Conservation (phyloP, 2,113 vertebrate genomes). For the Nestor notabilis region DNA sequence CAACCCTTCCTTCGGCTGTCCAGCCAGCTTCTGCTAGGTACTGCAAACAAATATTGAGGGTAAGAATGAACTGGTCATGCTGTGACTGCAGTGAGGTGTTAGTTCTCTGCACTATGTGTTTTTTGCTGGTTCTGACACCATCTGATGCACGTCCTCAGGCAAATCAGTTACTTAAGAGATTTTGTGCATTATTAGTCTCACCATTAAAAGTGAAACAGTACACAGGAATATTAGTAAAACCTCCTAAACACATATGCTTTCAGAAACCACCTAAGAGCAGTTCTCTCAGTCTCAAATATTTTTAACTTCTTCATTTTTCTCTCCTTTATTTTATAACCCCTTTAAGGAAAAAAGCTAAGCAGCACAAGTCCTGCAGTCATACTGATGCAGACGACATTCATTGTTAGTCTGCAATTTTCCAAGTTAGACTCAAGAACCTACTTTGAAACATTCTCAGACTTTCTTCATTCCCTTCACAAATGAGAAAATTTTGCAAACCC, state of each 20-base stretch:
- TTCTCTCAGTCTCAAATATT: background rate
- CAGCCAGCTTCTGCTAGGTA: conserved; percentile 97
- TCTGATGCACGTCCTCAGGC: background rate
- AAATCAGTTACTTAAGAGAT: background rate
- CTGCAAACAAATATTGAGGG: conserved; percentile 53
- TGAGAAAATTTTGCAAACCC: background rate
- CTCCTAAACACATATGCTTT: background rate
- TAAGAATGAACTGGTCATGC: background rate
- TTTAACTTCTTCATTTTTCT: background rate
- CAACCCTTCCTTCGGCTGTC: conserved; percentile 93
- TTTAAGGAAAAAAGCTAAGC: background rate
- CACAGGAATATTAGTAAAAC: too few species aligned
- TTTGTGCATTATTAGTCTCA: background rate
- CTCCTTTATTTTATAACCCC: background rate
- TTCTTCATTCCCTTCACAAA: background rate
- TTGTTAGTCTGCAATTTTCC: background rate
- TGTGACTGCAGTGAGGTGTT: background rate
- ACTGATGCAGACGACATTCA: background rate
- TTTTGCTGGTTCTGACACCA: background rate
- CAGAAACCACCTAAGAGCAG: background rate
- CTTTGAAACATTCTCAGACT: background rate
- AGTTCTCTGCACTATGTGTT: rapidly evolving
- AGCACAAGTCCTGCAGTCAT: background rate
- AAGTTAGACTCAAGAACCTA: background rate
- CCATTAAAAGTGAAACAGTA: background rate